Evolutionary conservation across 2,797 vertebrate genomes (phyloP), one percentile per base, ranked within the genome.

Genomic region (Crenuchus spilurus): DNA sequence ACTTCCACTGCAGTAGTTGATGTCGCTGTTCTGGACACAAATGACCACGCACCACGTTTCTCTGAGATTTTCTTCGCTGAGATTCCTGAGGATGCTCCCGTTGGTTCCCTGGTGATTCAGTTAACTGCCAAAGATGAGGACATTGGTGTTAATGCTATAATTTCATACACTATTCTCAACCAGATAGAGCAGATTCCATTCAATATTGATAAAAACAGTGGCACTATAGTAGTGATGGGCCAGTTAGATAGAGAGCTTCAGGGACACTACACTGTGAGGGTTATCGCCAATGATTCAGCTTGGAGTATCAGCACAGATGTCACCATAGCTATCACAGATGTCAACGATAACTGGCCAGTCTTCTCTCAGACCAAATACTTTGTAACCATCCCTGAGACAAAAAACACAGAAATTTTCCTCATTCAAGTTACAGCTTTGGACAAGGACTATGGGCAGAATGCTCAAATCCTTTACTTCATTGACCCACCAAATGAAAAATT

Each of bases 291-390:
- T 51, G 90, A 94, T 84, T 93, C 92, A 30, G 89, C 87, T 1
- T 94, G 92, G 93, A 92, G 86, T 70, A 77, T 91, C 41, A 91
- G 88, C 82, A 93, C 92, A 7, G 89, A 92, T 0, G 85, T 94
- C 57, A 92, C 79, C 22, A 81, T 94, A 33, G 6, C 88, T 16
- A 75, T 94, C 55, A 77, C 70, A 75, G 92, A 94, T 39, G 39
- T 91, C 10, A 94, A 94, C 31, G 92, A 94, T 77, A 94, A 93
- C 7, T 51, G 26, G 13, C 93, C 93, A 1, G 63, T 87, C 10
- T 94, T 94, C 84, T 82, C 76, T 26, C 68, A 89, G 76, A 6
- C 52, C 26, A 70, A 66, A 13, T 92, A 91, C 68, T 78, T 48
- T 0, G 9, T 70, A 39, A 78, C 79, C 16, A 72, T 93, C 22